Evolutionary conservation across 2,888 invertebrate species (phyloP).

Genomic region (Lasioglossum calceatum): DNA sequence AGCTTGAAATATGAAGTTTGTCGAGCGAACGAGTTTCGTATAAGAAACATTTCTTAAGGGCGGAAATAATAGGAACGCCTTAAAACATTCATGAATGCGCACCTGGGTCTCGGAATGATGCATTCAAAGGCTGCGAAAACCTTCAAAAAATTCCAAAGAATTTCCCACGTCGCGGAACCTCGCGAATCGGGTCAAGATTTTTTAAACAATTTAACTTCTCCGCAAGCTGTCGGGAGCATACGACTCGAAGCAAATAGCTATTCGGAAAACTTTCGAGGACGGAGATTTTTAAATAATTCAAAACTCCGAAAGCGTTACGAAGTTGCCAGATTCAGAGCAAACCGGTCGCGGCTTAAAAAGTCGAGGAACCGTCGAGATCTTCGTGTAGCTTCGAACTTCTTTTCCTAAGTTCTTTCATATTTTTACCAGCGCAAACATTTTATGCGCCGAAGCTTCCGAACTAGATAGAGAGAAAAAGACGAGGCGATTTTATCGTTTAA

Average conservation of each 20-base stretch:
- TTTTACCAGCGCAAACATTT: background rate
- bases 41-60: background rate
- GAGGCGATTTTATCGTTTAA: constrained; percentile 2
- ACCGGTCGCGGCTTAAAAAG: background rate
- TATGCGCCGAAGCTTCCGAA: background rate
- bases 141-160: background rate
- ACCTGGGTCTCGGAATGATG: background rate
- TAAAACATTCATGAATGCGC: background rate
- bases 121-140: background rate
- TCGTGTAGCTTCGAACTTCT: background rate
- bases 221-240: background rate
- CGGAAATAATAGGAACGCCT: background rate
- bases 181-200: background rate
- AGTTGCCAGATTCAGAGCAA: background rate
- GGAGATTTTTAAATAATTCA: constrained; percentile 7
- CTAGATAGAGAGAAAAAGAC: background rate
- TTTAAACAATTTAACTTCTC: background rate
- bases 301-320: background rate
- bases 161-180: background rate
- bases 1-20: background rate
- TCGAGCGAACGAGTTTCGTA: background rate
- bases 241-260: background rate
- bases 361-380: background rate
- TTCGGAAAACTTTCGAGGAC: background rate
- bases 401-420: background rate